Evolutionary conservation across 2,797 vertebrate genomes (phyloP).

Genomic region (Pangasius macronema): DNA sequence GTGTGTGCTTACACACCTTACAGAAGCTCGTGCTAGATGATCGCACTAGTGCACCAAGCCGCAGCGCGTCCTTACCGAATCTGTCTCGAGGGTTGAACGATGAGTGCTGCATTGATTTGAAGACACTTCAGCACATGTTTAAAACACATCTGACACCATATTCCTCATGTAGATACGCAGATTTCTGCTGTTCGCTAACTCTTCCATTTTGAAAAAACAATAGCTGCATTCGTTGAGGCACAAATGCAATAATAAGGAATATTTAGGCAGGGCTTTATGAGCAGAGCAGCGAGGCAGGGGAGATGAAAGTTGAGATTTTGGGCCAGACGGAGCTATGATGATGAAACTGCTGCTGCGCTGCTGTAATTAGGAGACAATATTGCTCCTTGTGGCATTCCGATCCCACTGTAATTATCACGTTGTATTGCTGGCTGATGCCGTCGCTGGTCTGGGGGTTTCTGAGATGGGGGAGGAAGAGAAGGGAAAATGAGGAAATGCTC

Average conservation of each 20-base stretch:
- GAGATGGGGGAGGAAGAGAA: constrained; percentile 34
- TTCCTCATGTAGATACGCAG: not conserved
- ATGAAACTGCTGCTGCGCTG: constrained; percentile 72
- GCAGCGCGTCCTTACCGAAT: constrained; percentile 35
- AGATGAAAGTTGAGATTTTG: constrained; percentile 76
- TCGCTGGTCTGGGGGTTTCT: constrained; percentile 54
- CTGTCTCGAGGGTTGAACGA: constrained; percentile 9
- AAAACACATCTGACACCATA: not conserved
- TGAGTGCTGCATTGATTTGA: constrained; percentile 12
- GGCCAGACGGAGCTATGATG: constrained; percentile 71
- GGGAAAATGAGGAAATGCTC: constrained; percentile 55
- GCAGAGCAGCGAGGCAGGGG: constrained; percentile 46
- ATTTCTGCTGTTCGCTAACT: constrained; percentile 1
- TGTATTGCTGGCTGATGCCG: constrained; percentile 67
- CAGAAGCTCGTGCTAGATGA: constrained; percentile 39
- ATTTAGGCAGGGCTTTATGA: constrained; percentile 42
- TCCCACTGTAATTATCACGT: constrained; percentile 75
- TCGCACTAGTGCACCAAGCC: constrained; percentile 45
- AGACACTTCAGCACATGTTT: not conserved
- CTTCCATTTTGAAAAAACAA: constrained; percentile 25
- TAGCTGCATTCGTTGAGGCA: constrained; percentile 20
- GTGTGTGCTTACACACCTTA: constrained; percentile 57
- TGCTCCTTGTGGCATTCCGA: constrained; percentile 71
- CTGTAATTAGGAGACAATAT: constrained; percentile 75
- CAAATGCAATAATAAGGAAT: constrained; percentile 46